These are phyloP conservation scores for Cotesia vestalis DNA, from an alignment of 1,140 invertebrate genomes.

Conservation along the genomic window DNA sequence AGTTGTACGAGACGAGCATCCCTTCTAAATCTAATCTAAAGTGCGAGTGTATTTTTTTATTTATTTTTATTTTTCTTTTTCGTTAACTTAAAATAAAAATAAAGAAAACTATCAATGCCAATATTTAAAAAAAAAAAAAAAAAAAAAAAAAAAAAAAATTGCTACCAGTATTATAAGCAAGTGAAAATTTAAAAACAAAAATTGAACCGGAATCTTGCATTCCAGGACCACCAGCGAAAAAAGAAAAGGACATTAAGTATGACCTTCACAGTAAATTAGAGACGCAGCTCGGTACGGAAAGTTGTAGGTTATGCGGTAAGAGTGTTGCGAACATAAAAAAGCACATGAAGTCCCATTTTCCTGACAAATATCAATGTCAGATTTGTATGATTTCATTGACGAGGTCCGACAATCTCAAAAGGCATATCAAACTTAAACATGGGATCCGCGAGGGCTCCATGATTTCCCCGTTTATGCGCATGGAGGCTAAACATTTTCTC, in stretches of 20 bases:
- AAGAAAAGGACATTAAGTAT: slow-evolving; percentile 63
- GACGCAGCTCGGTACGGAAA: slow-evolving; percentile 54
- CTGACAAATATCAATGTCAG: slow-evolving; percentile 64
- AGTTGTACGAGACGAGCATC: slow-evolving; percentile 63
- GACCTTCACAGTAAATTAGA: slow-evolving; percentile 61
- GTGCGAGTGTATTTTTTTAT: slow-evolving; percentile 25
- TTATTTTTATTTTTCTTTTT: slow-evolving; percentile 42
- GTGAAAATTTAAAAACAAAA: slow-evolving; percentile 23
- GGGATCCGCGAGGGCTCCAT: slow-evolving; percentile 59
- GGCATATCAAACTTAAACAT: slow-evolving; percentile 65
- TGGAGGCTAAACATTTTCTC: slow-evolving; percentile 62
- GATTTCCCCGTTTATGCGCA: slow-evolving; percentile 58
- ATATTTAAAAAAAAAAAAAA: no score
- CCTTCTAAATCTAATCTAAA: slow-evolving; percentile 60
- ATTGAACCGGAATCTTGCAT: slow-evolving; percentile 60
- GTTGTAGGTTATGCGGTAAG: slow-evolving; percentile 64
- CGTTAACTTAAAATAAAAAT: slow-evolving; percentile 2
- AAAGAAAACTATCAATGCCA: neutral
- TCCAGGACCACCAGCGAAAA: slow-evolving; percentile 63
- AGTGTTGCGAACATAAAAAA: slow-evolving; percentile 65
- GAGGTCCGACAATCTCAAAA: slow-evolving; percentile 65
- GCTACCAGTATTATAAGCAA: slow-evolving; percentile 5
- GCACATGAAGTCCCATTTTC: slow-evolving; percentile 66
- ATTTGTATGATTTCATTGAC: slow-evolving; percentile 66
- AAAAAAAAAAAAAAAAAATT: no score